Conservation (phyloP, 2,113 vertebrate genomes). For the Bambusicola thoracicus region DNA sequence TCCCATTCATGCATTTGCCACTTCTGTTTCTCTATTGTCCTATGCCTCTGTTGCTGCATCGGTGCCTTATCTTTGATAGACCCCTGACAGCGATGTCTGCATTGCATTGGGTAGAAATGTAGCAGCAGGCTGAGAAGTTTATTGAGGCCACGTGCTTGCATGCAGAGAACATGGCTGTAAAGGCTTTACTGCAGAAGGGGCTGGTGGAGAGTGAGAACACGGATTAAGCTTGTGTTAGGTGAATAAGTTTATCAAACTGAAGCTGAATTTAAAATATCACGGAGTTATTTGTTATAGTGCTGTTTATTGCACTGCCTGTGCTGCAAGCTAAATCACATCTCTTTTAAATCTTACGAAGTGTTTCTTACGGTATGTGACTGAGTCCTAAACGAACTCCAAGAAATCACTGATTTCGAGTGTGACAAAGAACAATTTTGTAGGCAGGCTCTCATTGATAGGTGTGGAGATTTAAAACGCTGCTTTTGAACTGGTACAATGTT, state of each 20-base stretch:
- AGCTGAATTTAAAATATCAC: neutral
- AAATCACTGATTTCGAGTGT: neutral
- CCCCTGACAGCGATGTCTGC: neutral
- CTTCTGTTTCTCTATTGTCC: constrained; percentile 13
- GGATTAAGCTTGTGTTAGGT: neutral
- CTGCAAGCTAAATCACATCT: neutral
- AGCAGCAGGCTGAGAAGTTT: neutral
- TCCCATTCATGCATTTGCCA: neutral
- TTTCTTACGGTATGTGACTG: neutral
- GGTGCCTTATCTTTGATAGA: neutral
- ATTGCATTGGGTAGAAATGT: neutral
- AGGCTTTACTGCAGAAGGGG: neutral
- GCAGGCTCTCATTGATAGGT: neutral
- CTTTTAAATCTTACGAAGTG: neutral
- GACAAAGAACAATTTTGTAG: neutral
- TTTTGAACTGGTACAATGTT: neutral
- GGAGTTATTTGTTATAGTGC: neutral
- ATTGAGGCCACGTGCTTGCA: constrained; percentile 27
- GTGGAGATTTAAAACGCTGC: neutral
- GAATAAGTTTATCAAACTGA: neutral
- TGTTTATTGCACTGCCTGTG: neutral
- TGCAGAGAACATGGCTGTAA: constrained; percentile 25
- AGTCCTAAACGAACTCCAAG: neutral
- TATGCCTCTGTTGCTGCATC: neutral
- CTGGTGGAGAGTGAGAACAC: neutral